Evolutionary conservation across 2,113 vertebrate genomes (phyloP).

Genomic region (Apeltes quadracus): DNA sequence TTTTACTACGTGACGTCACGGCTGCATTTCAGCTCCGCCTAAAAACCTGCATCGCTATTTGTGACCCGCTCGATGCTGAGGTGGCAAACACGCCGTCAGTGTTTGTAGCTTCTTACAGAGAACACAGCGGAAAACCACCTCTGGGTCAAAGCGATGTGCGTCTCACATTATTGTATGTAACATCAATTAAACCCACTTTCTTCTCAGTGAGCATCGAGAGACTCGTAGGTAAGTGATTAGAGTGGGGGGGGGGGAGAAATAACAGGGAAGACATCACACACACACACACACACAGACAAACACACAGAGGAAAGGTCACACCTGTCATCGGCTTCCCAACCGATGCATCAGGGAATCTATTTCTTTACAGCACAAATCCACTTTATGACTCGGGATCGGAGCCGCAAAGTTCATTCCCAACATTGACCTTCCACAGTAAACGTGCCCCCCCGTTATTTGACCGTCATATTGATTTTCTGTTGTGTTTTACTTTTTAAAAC

Average conservation of each 20-base stretch:
- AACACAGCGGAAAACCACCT: constrained; percentile 1
- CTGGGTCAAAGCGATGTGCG: too few species aligned
- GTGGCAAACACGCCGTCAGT: not conserved
- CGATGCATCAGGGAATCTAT: constrained; percentile 58
- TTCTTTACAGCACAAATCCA: constrained; percentile 41
- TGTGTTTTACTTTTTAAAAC: not conserved
- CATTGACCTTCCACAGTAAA: not conserved
- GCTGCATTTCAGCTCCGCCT: constrained; percentile 14
- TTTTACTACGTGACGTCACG: constrained; percentile 6
- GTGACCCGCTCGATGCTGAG: not conserved
- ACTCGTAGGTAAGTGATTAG: constrained; percentile 45
- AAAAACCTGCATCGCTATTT: constrained; percentile 15
- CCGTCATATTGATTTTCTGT: not conserved
- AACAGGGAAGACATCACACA: constrained; percentile 68
- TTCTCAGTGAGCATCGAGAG: constrained; percentile 2
- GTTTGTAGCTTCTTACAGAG: constrained; percentile 5
- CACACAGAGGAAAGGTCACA: constrained; percentile 70
- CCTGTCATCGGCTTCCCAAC: constrained; percentile 71
- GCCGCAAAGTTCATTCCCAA: not conserved
- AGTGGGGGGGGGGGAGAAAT: constrained; percentile 41
- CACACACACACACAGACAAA: constrained; percentile 48
- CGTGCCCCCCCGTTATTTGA: not conserved
- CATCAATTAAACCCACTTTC: not conserved
- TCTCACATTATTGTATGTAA: too few species aligned
- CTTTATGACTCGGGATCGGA: constrained; percentile 11